Evolutionary conservation across 2,888 invertebrate species (phyloP).

Genomic region (Thyatira batis): DNA sequence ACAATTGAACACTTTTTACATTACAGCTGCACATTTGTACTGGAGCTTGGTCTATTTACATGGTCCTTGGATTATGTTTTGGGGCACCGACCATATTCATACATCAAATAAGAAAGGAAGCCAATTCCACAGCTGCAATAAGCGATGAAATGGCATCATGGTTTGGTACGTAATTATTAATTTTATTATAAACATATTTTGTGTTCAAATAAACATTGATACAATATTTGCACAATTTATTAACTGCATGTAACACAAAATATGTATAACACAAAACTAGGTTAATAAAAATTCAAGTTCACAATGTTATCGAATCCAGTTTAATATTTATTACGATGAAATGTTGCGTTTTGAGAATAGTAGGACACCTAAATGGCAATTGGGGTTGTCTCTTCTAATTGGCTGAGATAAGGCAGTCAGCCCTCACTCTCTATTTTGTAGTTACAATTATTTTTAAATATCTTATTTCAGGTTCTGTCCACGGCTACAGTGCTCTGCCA

Average conservation of each 20-base stretch:
- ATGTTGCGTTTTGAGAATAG: too few species aligned
- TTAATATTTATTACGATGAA: too few species aligned
- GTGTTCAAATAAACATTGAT: too few species aligned
- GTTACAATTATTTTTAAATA: constrained; percentile 4
- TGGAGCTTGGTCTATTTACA: constrained; percentile 27
- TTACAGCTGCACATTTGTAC: constrained; percentile 29
- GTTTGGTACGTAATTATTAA: constrained; percentile 22
- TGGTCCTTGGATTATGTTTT: constrained; percentile 27
- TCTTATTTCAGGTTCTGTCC: constrained; percentile 18
- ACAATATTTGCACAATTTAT: background rate
- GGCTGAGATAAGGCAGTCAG: background rate
- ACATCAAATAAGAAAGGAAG: constrained; percentile 31
- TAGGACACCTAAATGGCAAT: too few species aligned
- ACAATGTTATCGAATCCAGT: too few species aligned
- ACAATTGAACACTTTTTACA: constrained; percentile 9
- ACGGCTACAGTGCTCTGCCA: constrained; percentile 27
- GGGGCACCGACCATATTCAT: constrained; percentile 33
- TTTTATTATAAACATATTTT: background rate
- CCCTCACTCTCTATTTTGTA: too few species aligned
- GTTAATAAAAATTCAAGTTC: too few species aligned
- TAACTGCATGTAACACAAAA: too few species aligned
- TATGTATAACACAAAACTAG: too few species aligned
- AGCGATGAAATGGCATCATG: constrained; percentile 30
- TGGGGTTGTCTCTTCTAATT: background rate
- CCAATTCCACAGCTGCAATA: constrained; percentile 24